A percentile compares a stretch with the other conserved stretches of the same genome.
Evolutionary conservation across 2,113 vertebrate species (phyloP).

Genomic region (Eudyptes chrysolophus): DNA sequence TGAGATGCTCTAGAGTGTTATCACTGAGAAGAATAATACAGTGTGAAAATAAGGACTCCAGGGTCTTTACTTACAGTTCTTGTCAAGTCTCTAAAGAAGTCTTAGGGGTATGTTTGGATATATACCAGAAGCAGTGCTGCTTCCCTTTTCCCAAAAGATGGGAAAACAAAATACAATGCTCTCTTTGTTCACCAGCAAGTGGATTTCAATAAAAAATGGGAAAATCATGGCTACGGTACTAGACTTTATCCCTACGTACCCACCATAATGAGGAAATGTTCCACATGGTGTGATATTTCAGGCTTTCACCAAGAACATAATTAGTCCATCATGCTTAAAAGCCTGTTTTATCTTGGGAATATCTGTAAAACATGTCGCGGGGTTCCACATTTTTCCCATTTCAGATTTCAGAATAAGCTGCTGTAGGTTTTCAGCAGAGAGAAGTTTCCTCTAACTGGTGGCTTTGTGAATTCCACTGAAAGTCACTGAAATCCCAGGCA

Average conservation of each 20-base stretch:
- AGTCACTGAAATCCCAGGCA: background rate
- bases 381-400: background rate
- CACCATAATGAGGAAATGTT: background rate
- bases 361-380: fast-evolving
- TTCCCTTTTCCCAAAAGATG: background rate
- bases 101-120: background rate
- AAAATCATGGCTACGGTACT: background rate
- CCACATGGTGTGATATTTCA: background rate
- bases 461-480: background rate
- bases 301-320: background rate
- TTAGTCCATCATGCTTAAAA: background rate
- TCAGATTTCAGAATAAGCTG: background rate
- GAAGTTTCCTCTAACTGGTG: background rate
- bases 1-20: background rate
- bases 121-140: background rate
- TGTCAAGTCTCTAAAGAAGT: background rate
- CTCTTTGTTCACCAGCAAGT: background rate
- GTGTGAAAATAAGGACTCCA: background rate
- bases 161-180: background rate
- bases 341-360: background rate
- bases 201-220: background rate
- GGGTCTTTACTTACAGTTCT: background rate
- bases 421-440: background rate
- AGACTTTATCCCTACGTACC: background rate
- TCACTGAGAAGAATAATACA: background rate